phyloP scores from a whole-genome alignment of 2,113 vertebrate genomes.

The Heterotilapia buettikoferi region DNA sequence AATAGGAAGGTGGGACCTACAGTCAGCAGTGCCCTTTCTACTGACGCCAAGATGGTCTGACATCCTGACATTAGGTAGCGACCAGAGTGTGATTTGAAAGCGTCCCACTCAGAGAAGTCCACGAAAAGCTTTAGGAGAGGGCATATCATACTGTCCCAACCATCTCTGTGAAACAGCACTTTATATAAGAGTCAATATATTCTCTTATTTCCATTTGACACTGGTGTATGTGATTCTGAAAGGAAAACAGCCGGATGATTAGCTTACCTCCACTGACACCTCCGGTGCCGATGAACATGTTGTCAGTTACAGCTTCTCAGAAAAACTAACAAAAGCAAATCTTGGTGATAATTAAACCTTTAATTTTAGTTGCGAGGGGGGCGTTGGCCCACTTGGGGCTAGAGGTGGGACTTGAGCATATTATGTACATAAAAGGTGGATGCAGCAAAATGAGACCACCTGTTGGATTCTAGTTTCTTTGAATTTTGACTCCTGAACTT shows the following conservation, averaged over 20 bases:
- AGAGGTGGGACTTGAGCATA: neutral
- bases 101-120: neutral
- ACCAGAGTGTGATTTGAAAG: neutral
- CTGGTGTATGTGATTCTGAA: neutral
- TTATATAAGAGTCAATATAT: neutral
- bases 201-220: neutral
- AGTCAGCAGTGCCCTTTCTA: neutral
- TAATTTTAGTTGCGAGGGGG: neutral
- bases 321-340: neutral
- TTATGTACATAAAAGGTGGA: neutral
- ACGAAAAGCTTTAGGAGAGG: neutral
- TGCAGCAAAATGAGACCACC: neutral
- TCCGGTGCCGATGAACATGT: neutral
- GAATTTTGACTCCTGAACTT: neutral
- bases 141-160: neutral
- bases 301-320: neutral
- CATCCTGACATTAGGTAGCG: neutral
- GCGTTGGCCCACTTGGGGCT: neutral
- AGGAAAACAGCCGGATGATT: neutral
- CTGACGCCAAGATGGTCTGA: neutral
- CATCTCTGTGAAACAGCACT: neutral
- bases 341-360: neutral
- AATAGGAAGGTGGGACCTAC: neutral
- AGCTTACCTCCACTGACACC: neutral
- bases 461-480: neutral